Evolutionary conservation across 2,888 invertebrate genomes (phyloP).

Genomic region (Calameuta filiformis): DNA sequence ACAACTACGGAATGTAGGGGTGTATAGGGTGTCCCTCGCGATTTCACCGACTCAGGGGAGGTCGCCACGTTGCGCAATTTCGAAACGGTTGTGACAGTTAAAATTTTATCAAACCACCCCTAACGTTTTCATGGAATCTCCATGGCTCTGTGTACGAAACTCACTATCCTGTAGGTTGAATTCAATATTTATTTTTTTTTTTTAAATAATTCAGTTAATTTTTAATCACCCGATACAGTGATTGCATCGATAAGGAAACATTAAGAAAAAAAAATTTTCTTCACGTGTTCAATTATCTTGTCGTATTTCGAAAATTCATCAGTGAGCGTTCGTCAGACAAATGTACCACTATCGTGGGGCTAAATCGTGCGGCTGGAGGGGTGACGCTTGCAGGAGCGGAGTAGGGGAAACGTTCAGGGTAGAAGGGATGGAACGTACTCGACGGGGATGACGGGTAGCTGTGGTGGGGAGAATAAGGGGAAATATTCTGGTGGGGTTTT

Average conservation of each 20-base stretch:
- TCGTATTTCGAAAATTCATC: background rate
- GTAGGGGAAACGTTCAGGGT: slow-evolving; percentile 21
- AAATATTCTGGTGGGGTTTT: slow-evolving; percentile 32
- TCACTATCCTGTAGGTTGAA: background rate
- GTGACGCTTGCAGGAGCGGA: slow-evolving; percentile 2
- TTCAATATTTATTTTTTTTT: background rate
- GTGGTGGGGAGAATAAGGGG: slow-evolving; percentile 11
- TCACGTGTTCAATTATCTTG: background rate
- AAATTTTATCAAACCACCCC: background rate
- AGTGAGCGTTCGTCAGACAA: slow-evolving; percentile 37
- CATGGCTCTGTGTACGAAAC: background rate
- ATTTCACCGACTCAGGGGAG: background rate
- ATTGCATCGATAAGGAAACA: background rate
- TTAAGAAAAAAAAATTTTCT: background rate
- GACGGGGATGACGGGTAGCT: slow-evolving; percentile 19
- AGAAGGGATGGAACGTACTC: slow-evolving; percentile 5
- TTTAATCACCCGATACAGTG: background rate
- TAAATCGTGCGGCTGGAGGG: slow-evolving; percentile 35
- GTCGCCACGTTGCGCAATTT: background rate
- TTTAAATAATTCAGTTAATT: background rate
- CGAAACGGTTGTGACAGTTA: background rate
- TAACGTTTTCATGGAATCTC: background rate
- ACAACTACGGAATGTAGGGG: slow-evolving; percentile 17
- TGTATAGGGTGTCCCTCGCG: slow-evolving; percentile 16
- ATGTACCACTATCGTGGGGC: slow-evolving; percentile 40